Evolutionary conservation across 2,113 vertebrate genomes (phyloP).

Genomic region (Mastomys coucha): DNA sequence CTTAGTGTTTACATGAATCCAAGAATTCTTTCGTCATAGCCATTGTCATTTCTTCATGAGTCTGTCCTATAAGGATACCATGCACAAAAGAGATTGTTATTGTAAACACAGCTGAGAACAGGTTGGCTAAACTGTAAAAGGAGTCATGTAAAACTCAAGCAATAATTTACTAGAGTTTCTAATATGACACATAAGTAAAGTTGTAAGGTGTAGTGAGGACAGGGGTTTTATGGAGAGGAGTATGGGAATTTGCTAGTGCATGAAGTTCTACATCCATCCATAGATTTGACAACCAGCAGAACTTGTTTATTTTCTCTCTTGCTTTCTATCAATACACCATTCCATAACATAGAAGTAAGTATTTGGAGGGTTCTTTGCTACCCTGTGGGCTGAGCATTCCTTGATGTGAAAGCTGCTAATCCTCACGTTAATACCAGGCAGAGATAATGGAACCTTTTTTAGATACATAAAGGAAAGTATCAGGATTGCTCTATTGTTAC

Average conservation of each 20-base stretch:
- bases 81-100: neutral
- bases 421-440: neutral
- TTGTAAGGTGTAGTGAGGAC: neutral
- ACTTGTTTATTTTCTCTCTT: neutral
- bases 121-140: neutral
- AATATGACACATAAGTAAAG: neutral
- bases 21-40: neutral
- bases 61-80: too few relatives aligned
- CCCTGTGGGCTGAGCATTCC: neutral
- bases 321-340: neutral
- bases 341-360: neutral
- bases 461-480: neutral
- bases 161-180: neutral
- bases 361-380: neutral
- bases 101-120: neutral
- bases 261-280: neutral
- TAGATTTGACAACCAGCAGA: neutral
- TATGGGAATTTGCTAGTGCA: neutral
- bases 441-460: neutral
- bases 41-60: neutral
- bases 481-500: neutral
- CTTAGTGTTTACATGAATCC: rapidly evolving
- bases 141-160: too few relatives aligned
- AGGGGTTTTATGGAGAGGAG: neutral
- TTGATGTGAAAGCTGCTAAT: constrained; percentile 26